phyloP scores from a whole-genome alignment of 2,888 invertebrate species.

The Napeogenes inachia region DNA sequence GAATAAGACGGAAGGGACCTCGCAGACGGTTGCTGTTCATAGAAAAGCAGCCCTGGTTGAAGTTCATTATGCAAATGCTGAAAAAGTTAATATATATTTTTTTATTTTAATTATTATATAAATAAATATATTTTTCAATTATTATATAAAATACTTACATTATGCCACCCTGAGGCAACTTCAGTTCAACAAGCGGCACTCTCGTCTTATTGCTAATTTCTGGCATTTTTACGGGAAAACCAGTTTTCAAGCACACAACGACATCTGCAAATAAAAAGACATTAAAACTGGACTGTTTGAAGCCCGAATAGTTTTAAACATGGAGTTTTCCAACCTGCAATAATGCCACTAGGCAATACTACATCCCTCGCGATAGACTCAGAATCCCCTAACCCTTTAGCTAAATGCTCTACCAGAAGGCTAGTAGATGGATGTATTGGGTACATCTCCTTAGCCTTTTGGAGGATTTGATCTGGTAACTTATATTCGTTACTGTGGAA shows the following conservation, averaged over 20 bases:
- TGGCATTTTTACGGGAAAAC: slow-evolving; percentile 48
- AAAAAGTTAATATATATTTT: slow-evolving; percentile 36
- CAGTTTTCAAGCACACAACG: slow-evolving; percentile 50
- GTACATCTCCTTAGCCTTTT: slow-evolving; percentile 51
- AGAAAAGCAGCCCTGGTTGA: slow-evolving; percentile 75
- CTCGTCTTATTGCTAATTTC: slow-evolving; percentile 34
- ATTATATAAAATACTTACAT: slow-evolving; percentile 46
- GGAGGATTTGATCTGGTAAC: slow-evolving; percentile 57
- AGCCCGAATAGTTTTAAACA: background rate
- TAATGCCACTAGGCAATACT: slow-evolving; percentile 72
- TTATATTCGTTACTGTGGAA: slow-evolving; percentile 60
- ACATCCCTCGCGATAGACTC: slow-evolving; percentile 75
- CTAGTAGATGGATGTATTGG: slow-evolving; percentile 50
- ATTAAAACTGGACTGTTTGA: background rate
- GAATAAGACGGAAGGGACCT: slow-evolving; percentile 67
- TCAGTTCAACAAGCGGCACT: slow-evolving; percentile 56
- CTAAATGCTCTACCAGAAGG: slow-evolving; percentile 67
- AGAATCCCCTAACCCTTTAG: slow-evolving; percentile 75
- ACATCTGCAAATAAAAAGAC: slow-evolving; percentile 45
- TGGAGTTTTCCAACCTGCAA: slow-evolving; percentile 64
- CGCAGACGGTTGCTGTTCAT: slow-evolving; percentile 77
- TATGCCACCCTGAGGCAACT: slow-evolving; percentile 47
- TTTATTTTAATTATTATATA: background rate
- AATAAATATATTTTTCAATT: background rate
- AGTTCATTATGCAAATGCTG: slow-evolving; percentile 78